Base-by-base conservation (phyloP, 2,888 invertebrate species). In the Melipona bicolor region DNA sequence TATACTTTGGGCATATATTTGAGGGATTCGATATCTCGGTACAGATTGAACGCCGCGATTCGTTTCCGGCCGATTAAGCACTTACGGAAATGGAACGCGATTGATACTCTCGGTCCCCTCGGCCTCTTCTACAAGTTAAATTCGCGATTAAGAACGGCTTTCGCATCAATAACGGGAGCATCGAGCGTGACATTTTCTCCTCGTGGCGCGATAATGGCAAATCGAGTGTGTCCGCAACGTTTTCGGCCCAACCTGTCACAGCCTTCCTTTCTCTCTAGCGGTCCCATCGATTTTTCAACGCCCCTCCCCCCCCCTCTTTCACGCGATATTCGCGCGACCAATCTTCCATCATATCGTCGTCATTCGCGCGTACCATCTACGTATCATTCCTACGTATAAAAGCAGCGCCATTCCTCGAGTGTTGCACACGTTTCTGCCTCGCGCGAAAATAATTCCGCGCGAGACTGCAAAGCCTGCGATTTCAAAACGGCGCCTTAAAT, bases 31-130 rank as follows among this genome's bases (percentile, higher is more conserved):
- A 59, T 81, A 70, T 43, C 64, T 43, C 81, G 77, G 74, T 81
- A 74, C 83, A 81, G 77, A 81, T 77, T 81, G 83, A 83, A 80
- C 68, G 80, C 80, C 80, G 61, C 67, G 72, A 64, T 78, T 82
- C 84, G 75, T 81, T 84, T 82, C 71, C 82, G 68, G 54, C 71
- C 84, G 82, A 82, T 82, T 84, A 84, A 81, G 74, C 76, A 84
- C 84, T 75, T 76, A 62, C 75, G 74, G 52, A 74, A 84, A 82
- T 84, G 84, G 74, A 82, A 78, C 67, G 67, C 74, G 81, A 81
- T 79, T 79, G 71, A 62, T 56, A 77, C 59, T 70, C 54, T 70
- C 54, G 61, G 61, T 36, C 24, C 27, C 32, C 43, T 43, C 59
- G 67, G 43, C 69, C 74, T 70, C 78, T n/a, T 56, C 59, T 27